These are phyloP conservation scores for Dryobates pubescens DNA, from an alignment of 2,797 vertebrate species.

Conservation along the genomic window DNA sequence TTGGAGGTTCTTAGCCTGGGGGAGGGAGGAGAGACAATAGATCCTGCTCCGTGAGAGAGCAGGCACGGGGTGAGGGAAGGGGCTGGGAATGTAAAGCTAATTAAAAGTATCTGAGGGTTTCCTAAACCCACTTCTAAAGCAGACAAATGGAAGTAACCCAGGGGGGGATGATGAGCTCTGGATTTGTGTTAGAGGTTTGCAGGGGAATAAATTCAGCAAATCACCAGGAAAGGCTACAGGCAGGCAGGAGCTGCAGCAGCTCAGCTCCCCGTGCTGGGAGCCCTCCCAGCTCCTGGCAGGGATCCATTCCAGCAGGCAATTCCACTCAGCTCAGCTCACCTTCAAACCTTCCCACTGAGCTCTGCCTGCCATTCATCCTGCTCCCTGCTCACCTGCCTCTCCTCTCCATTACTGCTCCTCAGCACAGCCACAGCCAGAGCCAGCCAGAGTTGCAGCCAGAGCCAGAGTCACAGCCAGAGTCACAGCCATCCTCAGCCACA, in stretches of 20 bases:
- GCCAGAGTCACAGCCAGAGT: too few species aligned
- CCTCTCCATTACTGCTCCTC: neutral
- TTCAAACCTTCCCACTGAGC: conserved; percentile 24
- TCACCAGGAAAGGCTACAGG: conserved; percentile 17
- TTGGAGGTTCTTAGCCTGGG: neutral
- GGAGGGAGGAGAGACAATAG: conserved; percentile 21
- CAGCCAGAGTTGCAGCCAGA: too few species aligned
- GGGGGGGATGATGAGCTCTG: conserved; percentile 49
- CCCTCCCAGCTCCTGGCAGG: conserved; percentile 38
- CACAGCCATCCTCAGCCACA: too few species aligned
- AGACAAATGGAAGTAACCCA: conserved; percentile 58
- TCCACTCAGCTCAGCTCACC: conserved; percentile 12
- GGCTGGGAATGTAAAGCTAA: conserved; percentile 48
- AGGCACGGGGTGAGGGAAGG: conserved; percentile 51
- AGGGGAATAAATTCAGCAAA: conserved; percentile 54
- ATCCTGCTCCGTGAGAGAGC: neutral
- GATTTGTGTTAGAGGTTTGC: conserved; percentile 31
- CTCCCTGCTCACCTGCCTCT: neutral
- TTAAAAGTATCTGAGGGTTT: conserved; percentile 61
- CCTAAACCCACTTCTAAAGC: conserved; percentile 36
- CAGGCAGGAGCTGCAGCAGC: neutral
- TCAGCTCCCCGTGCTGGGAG: neutral
- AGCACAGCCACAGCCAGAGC: neutral
- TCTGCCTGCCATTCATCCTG: neutral
- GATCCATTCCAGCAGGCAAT: conserved; percentile 16